Percentiles rank a stretch among this genome's conserved stretches.
Conservation (phyloP, 2,113 vertebrate species). For the Archocentrus centrarchus region DNA sequence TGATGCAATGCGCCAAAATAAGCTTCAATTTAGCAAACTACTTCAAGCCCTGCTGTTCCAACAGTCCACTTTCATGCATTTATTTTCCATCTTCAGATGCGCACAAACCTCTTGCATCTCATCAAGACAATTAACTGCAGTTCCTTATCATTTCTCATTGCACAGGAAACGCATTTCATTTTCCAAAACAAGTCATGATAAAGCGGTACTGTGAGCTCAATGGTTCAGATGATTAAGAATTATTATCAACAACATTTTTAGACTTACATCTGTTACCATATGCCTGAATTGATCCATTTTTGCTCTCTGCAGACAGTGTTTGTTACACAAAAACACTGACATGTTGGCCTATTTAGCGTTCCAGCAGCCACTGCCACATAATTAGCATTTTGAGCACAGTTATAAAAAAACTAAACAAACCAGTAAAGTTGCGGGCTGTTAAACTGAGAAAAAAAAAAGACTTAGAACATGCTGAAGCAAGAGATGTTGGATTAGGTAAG, state of each 20-base stretch:
- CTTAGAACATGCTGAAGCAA: background rate
- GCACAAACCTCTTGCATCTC: background rate
- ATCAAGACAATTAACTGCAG: background rate
- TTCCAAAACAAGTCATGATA: background rate
- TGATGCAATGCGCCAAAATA: slow-evolving; percentile 18
- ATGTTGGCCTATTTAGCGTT: background rate
- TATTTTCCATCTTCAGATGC: background rate
- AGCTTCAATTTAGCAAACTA: slow-evolving; percentile 15
- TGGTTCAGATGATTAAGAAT: background rate
- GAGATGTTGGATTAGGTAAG: background rate
- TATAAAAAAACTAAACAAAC: background rate
- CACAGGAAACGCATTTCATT: background rate
- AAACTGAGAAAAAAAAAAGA: background rate
- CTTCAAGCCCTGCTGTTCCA: background rate
- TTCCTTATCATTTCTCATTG: background rate
- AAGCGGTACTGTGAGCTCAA: background rate
- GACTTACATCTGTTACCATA: background rate
- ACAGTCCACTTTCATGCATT: background rate
- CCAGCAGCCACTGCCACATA: background rate
- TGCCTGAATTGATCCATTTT: background rate
- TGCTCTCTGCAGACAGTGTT: background rate
- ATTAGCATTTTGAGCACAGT: background rate
- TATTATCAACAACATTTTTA: background rate
- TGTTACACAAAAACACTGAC: background rate
- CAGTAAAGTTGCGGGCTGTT: background rate